A percentile compares a stretch with the other conserved stretches of the same genome.
phyloP scores from a whole-genome alignment of 2,888 invertebrate genomes.

The Neria commutata region DNA sequence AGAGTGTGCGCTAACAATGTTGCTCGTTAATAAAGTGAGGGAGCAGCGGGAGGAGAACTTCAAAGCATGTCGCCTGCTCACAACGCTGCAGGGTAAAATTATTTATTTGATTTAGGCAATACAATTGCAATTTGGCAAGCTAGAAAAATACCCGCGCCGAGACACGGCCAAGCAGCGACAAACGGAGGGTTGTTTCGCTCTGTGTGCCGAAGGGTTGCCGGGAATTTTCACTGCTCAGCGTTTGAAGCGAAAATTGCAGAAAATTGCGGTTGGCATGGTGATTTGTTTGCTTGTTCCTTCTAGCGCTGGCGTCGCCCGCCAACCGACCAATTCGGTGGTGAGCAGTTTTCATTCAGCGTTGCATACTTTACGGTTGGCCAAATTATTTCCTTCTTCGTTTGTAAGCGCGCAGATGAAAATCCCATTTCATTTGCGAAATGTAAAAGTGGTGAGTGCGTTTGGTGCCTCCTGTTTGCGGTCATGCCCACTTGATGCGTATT shows the following conservation, averaged over 20 bases:
- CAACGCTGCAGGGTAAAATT: slow-evolving; percentile 19
- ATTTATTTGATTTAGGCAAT: slow-evolving; percentile 37
- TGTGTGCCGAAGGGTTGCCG: background rate
- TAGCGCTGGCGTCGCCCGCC: background rate
- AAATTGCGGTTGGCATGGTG: slow-evolving; percentile 21
- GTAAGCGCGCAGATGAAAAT: too few species aligned
- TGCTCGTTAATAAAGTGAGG: background rate
- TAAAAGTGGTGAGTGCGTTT: slow-evolving; percentile 1
- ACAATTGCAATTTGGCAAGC: slow-evolving; percentile 31
- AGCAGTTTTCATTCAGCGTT: slow-evolving; percentile 40
- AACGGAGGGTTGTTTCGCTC: background rate
- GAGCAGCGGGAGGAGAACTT: background rate
- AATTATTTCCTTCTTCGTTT: slow-evolving; percentile 12
- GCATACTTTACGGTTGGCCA: slow-evolving; percentile 33
- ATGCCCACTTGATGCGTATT: slow-evolving; percentile 56
- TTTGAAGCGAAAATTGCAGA: background rate
- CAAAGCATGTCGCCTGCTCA: background rate
- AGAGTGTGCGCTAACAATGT: background rate
- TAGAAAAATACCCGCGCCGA: slow-evolving; percentile 10
- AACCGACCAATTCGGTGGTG: background rate
- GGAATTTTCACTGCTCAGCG: background rate
- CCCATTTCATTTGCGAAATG: background rate
- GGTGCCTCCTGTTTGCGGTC: slow-evolving; percentile 44
- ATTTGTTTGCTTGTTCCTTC: slow-evolving; percentile 15
- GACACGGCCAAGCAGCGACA: background rate